Base-by-base conservation (phyloP, 2,888 invertebrate species). In the Agrotis ipsilon region DNA sequence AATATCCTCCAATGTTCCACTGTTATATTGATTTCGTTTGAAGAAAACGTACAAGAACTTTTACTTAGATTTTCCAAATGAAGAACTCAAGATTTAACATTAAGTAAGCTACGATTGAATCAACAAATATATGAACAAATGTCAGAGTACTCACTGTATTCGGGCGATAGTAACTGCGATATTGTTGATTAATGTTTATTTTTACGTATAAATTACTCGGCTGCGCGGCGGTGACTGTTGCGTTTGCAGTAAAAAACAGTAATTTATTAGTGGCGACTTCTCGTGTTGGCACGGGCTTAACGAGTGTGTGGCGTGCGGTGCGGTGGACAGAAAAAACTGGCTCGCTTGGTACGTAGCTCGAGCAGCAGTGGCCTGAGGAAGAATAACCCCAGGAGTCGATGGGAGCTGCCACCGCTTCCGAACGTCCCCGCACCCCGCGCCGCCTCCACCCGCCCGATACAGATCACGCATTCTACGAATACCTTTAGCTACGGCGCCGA, bases 311-410 rank as follows among this genome's bases (percentile, higher is more conserved):
- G 96, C 96, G 96, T 96, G 96, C 95, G 95, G 94, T 93, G 93
- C 96, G 96, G 95, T 96, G 94, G 93, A 96, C 96, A 96, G 97
- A 96, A 97, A 96, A 97, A 97, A 96, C 97, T 96, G 96, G 96
- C 94, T 94, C 91, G 94, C 92, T 91, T 92, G 93, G 92, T 94
- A 94, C 95, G 95, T 92, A 94, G 96, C 94, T 96, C 94, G 93
- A 94, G 93, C 95, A 94, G 94, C 96, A 96, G 96, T 96, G 96
- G 96, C 96, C 96, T 94, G 95, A 95, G 95, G 96, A 96, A 96
- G 96, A 96, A 96, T 96, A 96, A 96, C 96, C 95, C 95, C 96
- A 94, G 96, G 96, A 96, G 96, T 96, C 96, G 94, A 92, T 94
- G 94, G 96, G 96, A 96, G 96, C 95, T 95, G 95, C 96, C 96